These are phyloP conservation scores for Gadus macrocephalus DNA, from an alignment of 2,113 vertebrate genomes.

Conservation along the genomic window DNA sequence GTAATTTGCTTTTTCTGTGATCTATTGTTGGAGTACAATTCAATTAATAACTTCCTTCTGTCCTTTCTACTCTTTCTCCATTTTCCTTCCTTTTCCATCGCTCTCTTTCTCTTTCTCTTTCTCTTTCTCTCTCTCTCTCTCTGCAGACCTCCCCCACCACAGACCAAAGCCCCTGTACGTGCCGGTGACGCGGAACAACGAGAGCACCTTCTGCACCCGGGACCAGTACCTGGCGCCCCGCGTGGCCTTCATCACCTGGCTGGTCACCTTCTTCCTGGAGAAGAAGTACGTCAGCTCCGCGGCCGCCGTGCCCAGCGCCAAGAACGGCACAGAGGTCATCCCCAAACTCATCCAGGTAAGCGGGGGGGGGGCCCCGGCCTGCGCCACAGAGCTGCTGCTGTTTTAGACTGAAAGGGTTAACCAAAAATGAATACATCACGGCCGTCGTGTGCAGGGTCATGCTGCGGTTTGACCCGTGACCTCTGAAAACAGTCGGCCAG, in stretches of 20 bases:
- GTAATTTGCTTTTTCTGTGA: too few relatives aligned
- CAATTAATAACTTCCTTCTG: not conserved
- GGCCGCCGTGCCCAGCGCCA: conserved; percentile 74
- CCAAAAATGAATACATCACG: too few relatives aligned
- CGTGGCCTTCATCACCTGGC: conserved; percentile 96
- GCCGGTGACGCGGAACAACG: conserved; percentile 82
- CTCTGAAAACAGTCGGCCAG: too few relatives aligned
- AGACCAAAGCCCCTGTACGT: conserved; percentile 91
- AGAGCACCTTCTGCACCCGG: conserved; percentile 89
- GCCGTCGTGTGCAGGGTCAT: too few relatives aligned
- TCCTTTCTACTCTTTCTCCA: not conserved
- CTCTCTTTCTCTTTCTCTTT: too few relatives aligned
- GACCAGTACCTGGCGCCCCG: conserved; percentile 94
- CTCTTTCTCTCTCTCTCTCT: conserved; percentile 2
- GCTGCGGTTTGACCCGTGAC: too few relatives aligned
- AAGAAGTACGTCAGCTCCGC: conserved; percentile 88
- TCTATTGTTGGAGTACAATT: too few relatives aligned
- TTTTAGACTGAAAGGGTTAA: too few relatives aligned
- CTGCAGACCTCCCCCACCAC: conserved; percentile 85
- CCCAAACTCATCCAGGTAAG: conserved; percentile 93
- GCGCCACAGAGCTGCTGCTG: too few relatives aligned
- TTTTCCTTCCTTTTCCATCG: conserved; percentile 15
- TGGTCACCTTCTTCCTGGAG: conserved; percentile 98
- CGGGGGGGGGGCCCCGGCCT: too few relatives aligned
- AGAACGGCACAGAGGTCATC: conserved; percentile 88